These are phyloP conservation scores for Atlantisia rogersi DNA, from an alignment of 2,113 vertebrate species.

Conservation along the genomic window DNA sequence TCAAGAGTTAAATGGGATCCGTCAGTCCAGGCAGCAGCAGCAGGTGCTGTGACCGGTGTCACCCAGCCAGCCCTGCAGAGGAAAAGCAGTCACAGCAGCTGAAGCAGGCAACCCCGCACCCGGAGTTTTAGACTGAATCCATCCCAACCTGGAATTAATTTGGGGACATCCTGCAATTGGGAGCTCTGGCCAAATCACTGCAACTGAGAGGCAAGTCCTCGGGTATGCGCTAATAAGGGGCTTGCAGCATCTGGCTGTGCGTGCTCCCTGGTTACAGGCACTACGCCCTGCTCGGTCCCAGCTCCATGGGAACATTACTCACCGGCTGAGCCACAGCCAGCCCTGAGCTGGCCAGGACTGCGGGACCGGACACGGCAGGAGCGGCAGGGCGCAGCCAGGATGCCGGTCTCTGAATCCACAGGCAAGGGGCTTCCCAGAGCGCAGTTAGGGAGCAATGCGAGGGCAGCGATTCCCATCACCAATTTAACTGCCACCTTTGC, in stretches of 20 bases:
- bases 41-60: not conserved
- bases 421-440: not conserved
- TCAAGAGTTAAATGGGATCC: not conserved
- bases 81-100: not conserved
- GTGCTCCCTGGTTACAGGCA: not conserved
- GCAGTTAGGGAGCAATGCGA: not conserved
- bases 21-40: not conserved
- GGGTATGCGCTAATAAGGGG: not conserved
- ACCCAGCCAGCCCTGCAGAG: accelerated
- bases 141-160: not conserved
- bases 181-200: not conserved
- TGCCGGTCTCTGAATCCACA: not conserved
- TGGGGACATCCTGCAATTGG: not conserved
- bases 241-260: accelerated
- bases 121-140: not conserved
- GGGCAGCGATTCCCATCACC: not conserved
- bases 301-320: not conserved
- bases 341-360: not conserved
- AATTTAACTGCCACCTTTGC: not conserved
- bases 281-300: not conserved
- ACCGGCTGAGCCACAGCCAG: not conserved
- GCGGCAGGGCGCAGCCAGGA: not conserved
- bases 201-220: not conserved
- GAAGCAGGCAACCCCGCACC: not conserved
- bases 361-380: not conserved